A percentile compares a stretch with the other conserved stretches of the same genome.
Conservation (phyloP, 2,113 vertebrate genomes). For the Pelmatolapia mariae region DNA sequence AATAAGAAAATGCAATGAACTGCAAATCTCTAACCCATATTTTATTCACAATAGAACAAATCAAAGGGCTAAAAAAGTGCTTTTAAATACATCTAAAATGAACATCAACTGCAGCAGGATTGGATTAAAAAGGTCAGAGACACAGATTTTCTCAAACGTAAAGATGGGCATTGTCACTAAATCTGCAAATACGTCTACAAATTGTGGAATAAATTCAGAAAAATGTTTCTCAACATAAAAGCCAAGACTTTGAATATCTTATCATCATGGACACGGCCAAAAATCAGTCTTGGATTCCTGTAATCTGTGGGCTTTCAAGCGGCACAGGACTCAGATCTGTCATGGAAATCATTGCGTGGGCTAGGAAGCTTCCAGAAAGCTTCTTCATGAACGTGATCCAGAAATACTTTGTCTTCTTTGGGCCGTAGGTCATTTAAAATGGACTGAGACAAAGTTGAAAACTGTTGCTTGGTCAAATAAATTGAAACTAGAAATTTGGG, state of each 20-base stretch:
- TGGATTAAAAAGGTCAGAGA: neutral
- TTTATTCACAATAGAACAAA: neutral
- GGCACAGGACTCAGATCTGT: neutral
- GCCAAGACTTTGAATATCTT: neutral
- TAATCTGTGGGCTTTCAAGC: neutral
- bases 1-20: neutral
- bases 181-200: neutral
- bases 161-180: neutral
- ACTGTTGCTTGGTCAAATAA: neutral
- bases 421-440: neutral
- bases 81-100: neutral
- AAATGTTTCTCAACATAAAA: neutral
- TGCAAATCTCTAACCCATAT: neutral
- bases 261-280: neutral
- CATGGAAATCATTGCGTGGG: neutral
- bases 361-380: neutral
- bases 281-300: neutral
- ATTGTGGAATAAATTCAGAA: neutral
- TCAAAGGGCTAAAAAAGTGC: neutral
- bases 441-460: neutral
- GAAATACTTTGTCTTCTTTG: neutral
- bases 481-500: neutral
- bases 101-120: neutral
- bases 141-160: neutral
- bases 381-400: neutral